A percentile compares a stretch with the other conserved stretches of the same genome.
Conservation (phyloP, 2,888 invertebrate genomes). For the Chaetoderma sp. region DNA sequence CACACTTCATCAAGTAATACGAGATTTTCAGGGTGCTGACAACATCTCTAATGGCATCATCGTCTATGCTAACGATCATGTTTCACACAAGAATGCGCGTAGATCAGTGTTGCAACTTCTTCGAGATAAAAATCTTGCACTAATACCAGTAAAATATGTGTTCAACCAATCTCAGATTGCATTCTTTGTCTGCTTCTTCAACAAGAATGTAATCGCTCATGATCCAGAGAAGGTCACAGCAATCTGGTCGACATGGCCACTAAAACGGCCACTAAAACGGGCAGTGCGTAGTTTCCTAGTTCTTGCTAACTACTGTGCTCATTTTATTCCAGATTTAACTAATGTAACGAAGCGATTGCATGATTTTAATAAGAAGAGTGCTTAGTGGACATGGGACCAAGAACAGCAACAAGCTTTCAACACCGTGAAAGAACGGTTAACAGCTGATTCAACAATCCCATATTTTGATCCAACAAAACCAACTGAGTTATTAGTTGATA, state of each 20-base stretch:
- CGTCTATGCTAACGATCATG: slow-evolving; percentile 19
- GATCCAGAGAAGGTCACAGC: slow-evolving; percentile 13
- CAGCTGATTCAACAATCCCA: neutral
- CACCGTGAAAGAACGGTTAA: neutral
- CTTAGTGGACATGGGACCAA: neutral
- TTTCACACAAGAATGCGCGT: slow-evolving; percentile 18
- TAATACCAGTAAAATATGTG: slow-evolving; percentile 25
- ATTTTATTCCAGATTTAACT: neutral
- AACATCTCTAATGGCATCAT: slow-evolving; percentile 31
- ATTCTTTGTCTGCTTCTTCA: slow-evolving; percentile 25
- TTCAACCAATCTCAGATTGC: slow-evolving; percentile 14
- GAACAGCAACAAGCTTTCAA: neutral
- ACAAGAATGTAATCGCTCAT: slow-evolving; percentile 15
- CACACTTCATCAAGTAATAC: slow-evolving; percentile 5
- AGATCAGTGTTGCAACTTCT: slow-evolving; percentile 12
- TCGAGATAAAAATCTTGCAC: slow-evolving; percentile 15
- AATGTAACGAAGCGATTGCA: neutral
- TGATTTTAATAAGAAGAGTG: neutral
- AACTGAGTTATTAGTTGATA: neutral
- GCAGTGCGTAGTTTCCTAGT: no score
- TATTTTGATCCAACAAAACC: neutral
- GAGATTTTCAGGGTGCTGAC: slow-evolving; percentile 10
- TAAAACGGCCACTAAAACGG: no score
- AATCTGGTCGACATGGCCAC: no score
- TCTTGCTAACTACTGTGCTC: no score